Base-by-base conservation (phyloP, 2,797 vertebrate genomes). In the Lagorchestes hirsutus region DNA sequence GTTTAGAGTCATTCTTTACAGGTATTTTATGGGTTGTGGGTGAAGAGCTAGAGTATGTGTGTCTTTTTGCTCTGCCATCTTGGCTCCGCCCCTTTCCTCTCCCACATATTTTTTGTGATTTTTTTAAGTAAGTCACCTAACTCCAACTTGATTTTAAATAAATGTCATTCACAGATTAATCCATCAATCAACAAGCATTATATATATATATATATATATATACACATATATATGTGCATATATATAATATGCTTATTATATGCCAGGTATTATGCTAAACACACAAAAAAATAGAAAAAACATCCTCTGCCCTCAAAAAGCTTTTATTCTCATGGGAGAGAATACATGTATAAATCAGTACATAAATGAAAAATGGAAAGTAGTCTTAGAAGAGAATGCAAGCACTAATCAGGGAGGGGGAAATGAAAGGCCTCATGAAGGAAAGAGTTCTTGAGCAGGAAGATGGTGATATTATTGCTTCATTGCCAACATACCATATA, bases 81-180 rank as follows among this genome's bases (percentile, higher is more conserved):
- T 52, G 6, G 0, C 52, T 52, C 6, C 6, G 4, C 52, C 52
- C 52, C 52, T 6, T 6, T 52, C 52, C 52, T 97, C 98, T 97
- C 97, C 92, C 97, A 96, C 95, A 40, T 98, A 95, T 95, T 98
- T 98, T 98, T 46, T 98, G 95, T 98, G 96, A 97, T 98, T 95
- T 96, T 98, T 98, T 98, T 58, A 28, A 14, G 58, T 6, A 74
- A 40, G 67, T 40, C 96, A 98, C 98, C 98, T 98, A 98, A 99
- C 97, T 94, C 98, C 97, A 97, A 95, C 98, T 11, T 97, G 97
- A 97, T 98, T 98, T 95, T 46, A 95, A 96, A 93, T 92, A 90
- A 0, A 16, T 5, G 0, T 94, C 18, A 74, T 40, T 74, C 18
- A 74, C 9, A 74, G n/a, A 74, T 22, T 22, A 74, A 74, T 8